Base-by-base conservation (phyloP, 2,888 invertebrate genomes). In the Ceraclea dissimilis region DNA sequence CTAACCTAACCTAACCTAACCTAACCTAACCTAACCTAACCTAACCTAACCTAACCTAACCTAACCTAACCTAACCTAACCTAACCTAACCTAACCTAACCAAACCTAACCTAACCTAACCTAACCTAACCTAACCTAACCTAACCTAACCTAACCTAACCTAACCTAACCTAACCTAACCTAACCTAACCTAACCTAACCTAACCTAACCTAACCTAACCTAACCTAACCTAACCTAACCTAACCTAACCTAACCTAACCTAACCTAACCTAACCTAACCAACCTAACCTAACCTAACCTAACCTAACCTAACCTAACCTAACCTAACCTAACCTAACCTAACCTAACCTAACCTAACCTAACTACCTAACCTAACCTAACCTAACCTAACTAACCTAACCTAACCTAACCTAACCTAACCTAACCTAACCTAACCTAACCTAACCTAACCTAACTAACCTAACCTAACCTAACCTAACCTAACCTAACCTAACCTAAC, bases 381-480 rank as follows among this genome's bases (percentile, higher is more conserved):
- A 58, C 54, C 54, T 52, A 63, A 62, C 60, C 62, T 60, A 60
- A 61, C 60, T 59, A 60, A 60, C 62, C 60, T 60, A 62, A 62
- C 60, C 52, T 52, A 54, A 53, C 52, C 61, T 58, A 49, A 63
- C 55, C 60, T 57, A 48, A 59, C 52, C 52, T 52, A 52, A 52
- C 52, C 52, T 52, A 52, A 52, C 52, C 52, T 52, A 52, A 46
- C 58, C 54, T 60, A 51, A 62, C 56, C 58, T 60, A 58, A 63
- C 63, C 63, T 61, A 58, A 63, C 63, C 63, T 59, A 55, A 61
- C 49, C 49, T 49, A 49, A 49, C 49, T 47, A 49, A 49, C 49
- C 49, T 49, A 49, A 49, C 49, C 49, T 49, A 49, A 49, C 49
- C 49, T 49, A 49, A 49, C 49, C 49, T 49, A 49, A 49, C 49